These are phyloP conservation scores for Arrhamphus sclerolepis DNA, from an alignment of 2,797 vertebrate genomes.

Conservation along the genomic window DNA sequence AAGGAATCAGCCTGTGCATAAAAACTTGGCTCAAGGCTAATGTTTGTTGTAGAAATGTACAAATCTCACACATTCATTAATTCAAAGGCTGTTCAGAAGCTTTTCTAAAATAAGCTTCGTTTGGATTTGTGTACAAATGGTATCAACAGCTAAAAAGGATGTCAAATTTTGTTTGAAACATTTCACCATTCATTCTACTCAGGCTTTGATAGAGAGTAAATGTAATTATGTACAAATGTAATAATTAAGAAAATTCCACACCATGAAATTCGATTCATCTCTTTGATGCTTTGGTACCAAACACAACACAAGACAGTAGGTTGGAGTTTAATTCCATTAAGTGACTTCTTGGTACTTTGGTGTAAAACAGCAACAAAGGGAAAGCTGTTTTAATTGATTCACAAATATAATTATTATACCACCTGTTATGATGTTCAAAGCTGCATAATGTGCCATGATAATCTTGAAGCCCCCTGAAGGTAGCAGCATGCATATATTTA, in stretches of 20 bases:
- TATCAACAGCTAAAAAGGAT: constrained; percentile 29
- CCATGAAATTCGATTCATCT: constrained; percentile 19
- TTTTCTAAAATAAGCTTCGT: constrained; percentile 25
- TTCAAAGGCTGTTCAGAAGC: neutral
- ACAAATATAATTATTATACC: neutral
- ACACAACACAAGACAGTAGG: constrained; percentile 11
- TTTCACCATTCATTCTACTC: constrained; percentile 30
- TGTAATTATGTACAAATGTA: constrained; percentile 38
- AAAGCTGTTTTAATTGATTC: neutral
- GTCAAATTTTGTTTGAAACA: constrained; percentile 50
- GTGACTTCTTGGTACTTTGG: constrained; percentile 2
- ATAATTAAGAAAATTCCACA: constrained; percentile 14
- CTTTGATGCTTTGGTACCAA: constrained; percentile 17
- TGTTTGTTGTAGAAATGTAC: constrained; percentile 4
- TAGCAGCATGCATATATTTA: neutral
- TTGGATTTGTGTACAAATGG: constrained; percentile 12
- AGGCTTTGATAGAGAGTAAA: constrained; percentile 39
- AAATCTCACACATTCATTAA: constrained; percentile 4
- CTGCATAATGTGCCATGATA: neutral
- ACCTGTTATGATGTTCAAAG: neutral
- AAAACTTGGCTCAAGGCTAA: constrained; percentile 20
- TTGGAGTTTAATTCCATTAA: constrained; percentile 13
- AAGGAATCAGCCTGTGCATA: constrained; percentile 1
- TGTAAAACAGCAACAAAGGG: constrained; percentile 3
- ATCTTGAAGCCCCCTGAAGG: neutral